Percentiles rank a stretch among this genome's conserved stretches.
Evolutionary conservation across 2,888 invertebrate species (phyloP).

Genomic region (Lissonota sp.): DNA sequence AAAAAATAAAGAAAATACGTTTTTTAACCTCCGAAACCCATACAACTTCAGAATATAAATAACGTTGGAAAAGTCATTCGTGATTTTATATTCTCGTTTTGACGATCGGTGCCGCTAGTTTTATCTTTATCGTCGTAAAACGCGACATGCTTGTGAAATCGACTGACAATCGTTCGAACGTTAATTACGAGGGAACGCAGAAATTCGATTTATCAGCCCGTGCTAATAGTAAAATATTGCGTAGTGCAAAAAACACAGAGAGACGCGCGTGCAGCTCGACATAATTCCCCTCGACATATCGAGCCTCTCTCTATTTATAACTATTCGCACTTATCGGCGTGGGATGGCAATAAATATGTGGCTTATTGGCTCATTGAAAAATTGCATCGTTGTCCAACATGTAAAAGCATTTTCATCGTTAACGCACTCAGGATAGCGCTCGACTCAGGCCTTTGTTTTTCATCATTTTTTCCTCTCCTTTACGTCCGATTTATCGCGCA

Average conservation of each 20-base stretch:
- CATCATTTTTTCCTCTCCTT: neutral
- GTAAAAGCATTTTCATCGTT: neutral
- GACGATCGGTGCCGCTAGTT: neutral
- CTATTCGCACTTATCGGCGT: constrained; percentile 46
- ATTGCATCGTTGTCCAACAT: constrained; percentile 35
- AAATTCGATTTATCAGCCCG: constrained; percentile 47
- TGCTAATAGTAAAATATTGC: neutral
- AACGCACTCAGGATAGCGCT: neutral
- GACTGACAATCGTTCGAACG: constrained; percentile 44
- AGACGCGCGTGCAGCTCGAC: constrained; percentile 10
- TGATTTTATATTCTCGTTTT: neutral
- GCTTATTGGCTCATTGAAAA: constrained; percentile 55
- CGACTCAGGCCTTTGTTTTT: neutral
- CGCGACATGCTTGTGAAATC: neutral
- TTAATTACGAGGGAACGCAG: constrained; percentile 47
- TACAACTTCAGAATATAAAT: too few relatives aligned
- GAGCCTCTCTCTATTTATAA: constrained; percentile 59
- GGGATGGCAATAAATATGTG: constrained; percentile 50
- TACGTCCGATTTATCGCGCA: neutral
- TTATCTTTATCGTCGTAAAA: constrained; percentile 41
- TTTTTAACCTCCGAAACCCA: too few relatives aligned
- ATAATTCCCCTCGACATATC: constrained; percentile 53
- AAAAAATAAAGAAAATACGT: too few relatives aligned
- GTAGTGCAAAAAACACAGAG: neutral
- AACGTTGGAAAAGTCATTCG: neutral